These are phyloP conservation scores for Plebejus anna DNA, from an alignment of 2,888 invertebrate species.

Conservation along the genomic window DNA sequence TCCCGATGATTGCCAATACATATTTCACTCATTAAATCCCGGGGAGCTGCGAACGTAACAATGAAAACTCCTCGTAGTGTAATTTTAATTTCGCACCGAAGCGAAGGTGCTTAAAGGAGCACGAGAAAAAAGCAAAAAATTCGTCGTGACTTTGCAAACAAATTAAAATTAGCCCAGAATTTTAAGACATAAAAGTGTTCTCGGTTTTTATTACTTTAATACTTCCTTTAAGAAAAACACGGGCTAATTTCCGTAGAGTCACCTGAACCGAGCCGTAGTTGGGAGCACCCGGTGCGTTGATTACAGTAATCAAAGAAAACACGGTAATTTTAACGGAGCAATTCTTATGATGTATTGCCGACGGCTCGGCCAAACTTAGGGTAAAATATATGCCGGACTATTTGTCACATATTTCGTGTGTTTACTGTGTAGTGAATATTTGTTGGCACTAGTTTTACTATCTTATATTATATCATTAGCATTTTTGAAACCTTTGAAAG, in stretches of 20 bases:
- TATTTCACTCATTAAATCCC: conserved; percentile 21
- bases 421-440: background rate
- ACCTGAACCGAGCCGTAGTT: conserved; percentile 65
- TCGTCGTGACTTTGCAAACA: conserved; percentile 8
- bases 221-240: conserved; percentile 55
- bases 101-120: background rate
- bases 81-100: background rate
- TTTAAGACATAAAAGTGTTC: conserved; percentile 29
- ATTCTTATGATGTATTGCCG: conserved; percentile 33
- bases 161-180: conserved; percentile 22
- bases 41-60: background rate
- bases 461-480: background rate
- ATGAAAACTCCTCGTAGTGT: conserved; percentile 2
- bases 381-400: background rate
- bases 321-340: conserved; percentile 73
- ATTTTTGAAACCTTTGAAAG: no score
- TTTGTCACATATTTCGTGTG: background rate
- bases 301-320: conserved; percentile 78
- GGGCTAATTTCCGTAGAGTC: conserved; percentile 67
- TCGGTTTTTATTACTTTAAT: conserved; percentile 50
- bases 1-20: conserved; percentile 27
- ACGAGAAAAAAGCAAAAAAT: background rate
- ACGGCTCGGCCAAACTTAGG: background rate
- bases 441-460: background rate
- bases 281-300: conserved; percentile 70